Evolutionary conservation across 1,140 invertebrate species (phyloP), one percentile per base, ranked within the genome.

Genomic region (Gryon sp.): DNA sequence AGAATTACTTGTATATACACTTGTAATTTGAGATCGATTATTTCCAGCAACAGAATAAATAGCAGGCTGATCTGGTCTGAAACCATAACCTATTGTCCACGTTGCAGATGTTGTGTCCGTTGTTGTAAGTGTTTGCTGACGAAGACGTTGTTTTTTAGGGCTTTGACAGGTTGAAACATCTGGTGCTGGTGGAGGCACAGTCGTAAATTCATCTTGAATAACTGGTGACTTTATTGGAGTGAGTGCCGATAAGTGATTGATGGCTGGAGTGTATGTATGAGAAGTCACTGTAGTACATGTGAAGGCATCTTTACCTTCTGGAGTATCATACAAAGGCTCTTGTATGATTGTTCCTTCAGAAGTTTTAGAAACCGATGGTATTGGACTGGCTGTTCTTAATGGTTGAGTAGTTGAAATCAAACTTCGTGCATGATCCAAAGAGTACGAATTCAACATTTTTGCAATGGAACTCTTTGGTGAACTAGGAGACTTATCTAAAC

Each of bases 401-500:
- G 84, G 38, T 38, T 83, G 82, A 19, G 75, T 81, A 18, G 74
- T 84, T 1, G 84, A 69, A 8, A 83, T 79, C 1, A 85, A 32
- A 36, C 77, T 78, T 59, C 82, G 82, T 7, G 80, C 73, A 24
- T 83, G 85, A 57, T 86, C 87, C 69, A 83, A 70, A 2, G 83
- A 86, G 65, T 83, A 86, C 15, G 79, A 88, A 26, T 82, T 87
- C 57, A 82, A 57, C 77, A 84, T 85, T 80, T 86, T 88, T 6
- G 75, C 79, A 38, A 85, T 83, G 28, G 74, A 84, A 80, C 74
- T 89, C 74, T 91, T 91, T 0, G 94, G 93, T 0, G 93, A 95
- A 43, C 92, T 92, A 7, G 94, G 94, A 19, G 94, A 95, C 88
- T 95, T 96, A 86, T 95, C 94, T 70, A 95, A 85, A 83, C 93